These are phyloP conservation scores for Gobio occitaniae DNA, from an alignment of 2,797 vertebrate genomes.

Conservation along the genomic window DNA sequence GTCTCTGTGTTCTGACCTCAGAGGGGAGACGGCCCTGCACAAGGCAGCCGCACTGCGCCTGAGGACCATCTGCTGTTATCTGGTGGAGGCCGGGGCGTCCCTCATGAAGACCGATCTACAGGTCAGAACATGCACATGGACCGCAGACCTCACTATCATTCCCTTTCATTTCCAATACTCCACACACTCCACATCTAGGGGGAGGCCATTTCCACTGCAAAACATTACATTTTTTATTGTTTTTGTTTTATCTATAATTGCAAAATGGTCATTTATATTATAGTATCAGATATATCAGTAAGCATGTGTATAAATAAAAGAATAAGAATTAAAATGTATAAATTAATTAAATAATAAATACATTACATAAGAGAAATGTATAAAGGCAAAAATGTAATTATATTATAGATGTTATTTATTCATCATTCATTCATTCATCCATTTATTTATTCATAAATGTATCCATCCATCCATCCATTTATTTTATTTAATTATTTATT, in stretches of 20 bases:
- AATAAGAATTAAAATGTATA: no score
- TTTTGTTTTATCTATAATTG: background rate
- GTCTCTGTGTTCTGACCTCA: slow-evolving; percentile 62
- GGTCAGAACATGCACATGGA: slow-evolving; percentile 73
- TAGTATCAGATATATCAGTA: no score
- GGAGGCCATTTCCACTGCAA: no score
- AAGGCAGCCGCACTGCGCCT: slow-evolving; percentile 88
- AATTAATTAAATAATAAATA: no score
- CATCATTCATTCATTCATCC: background rate
- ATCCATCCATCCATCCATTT: no score
- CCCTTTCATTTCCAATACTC: background rate
- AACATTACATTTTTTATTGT: background rate
- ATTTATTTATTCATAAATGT: background rate
- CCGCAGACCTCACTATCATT: background rate
- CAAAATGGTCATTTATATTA: background rate
- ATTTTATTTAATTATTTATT: no score
- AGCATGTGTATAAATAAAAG: no score
- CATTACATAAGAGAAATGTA: background rate
- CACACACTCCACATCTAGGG: no score
- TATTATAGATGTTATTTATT: background rate
- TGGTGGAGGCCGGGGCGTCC: slow-evolving; percentile 93
- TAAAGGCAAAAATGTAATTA: background rate
- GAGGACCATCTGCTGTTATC: slow-evolving; percentile 90
- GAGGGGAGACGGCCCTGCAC: slow-evolving; percentile 91
- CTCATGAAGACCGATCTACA: slow-evolving; percentile 94